Evolutionary conservation across 2,113 vertebrate species (phyloP), one percentile per base, ranked within the genome.

Genomic region (Phoenicopterus ruber): DNA sequence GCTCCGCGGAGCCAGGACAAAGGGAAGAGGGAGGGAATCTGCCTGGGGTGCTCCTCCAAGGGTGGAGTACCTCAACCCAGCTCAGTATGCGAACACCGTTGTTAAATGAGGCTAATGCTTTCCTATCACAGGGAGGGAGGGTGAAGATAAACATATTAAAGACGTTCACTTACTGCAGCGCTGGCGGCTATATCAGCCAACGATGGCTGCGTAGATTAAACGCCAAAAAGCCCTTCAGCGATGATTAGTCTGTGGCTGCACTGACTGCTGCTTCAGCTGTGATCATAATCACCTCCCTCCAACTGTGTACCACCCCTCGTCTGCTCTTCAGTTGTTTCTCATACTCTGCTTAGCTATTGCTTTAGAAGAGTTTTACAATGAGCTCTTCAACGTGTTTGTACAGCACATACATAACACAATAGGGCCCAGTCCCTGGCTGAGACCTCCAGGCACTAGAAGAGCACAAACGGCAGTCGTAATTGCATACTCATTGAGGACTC

Each of bases 151-250:
- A 96, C 78, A 82, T 8, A 67, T 69, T 76, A 90, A 82, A 87
- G 73, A 69, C 40, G 73, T 61, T 95, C 90, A 57, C 78, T 96
- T 49, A 28, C 57, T 57, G 82, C 69, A 87, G 77, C 1, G 14
- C 93, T 84, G 57, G 36, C 3, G 15, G 93, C 87, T 87, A 61
- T 44, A 42, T 31, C 69, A 89, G 78, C 57, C 69, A 59, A 34
- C 1, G 9, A 10, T 62, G 89, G 69, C 89, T 89, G 87, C 63
- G 55, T 4, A 7, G 81, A 89, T 69, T 28, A 82, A 73, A 52
- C 3, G 62, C 89, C 89, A 95, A 76, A 87, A 94, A 91, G 52
- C 94, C 83, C 91, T 93, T 76, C 81, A 57, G 94, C 84, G 29
- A 7, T 17, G 70, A 87, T 71, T 42, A 91, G 80, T 71, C 46